phyloP scores from a whole-genome alignment of 1,140 invertebrate species.

The Lepidostoma basale region DNA sequence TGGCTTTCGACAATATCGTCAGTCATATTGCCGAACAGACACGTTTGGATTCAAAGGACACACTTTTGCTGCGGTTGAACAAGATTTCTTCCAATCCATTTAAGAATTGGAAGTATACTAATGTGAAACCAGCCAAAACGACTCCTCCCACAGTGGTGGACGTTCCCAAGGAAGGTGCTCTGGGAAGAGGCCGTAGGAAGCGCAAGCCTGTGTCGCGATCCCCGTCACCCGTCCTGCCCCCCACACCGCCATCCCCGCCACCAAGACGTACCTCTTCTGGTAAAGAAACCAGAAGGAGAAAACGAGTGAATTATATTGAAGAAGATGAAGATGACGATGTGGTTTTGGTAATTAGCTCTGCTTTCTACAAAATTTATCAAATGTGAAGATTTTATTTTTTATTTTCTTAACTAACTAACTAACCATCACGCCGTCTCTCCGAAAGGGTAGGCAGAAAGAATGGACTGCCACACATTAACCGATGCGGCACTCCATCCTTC shows the following conservation, averaged over 20 bases:
- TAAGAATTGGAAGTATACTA: conserved; percentile 74
- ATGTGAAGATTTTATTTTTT: too few relatives aligned
- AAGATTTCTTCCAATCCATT: conserved; percentile 80
- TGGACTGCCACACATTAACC: too few relatives aligned
- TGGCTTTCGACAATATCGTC: conserved; percentile 82
- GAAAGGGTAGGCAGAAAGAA: too few relatives aligned
- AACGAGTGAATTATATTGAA: conserved; percentile 43
- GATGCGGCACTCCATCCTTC: too few relatives aligned
- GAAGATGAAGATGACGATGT: conserved; percentile 42
- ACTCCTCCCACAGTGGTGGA: conserved; percentile 21
- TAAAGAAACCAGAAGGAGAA: conserved; percentile 41
- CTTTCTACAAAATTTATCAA: too few relatives aligned
- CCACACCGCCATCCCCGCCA: conserved; percentile 36
- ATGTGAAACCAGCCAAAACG: conserved; percentile 48
- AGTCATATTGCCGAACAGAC: conserved; percentile 80
- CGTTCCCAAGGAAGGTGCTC: conserved; percentile 49
- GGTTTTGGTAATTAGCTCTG: conserved; percentile 30
- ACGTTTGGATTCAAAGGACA: conserved; percentile 57
- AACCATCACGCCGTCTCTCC: too few relatives aligned
- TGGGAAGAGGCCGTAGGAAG: conserved; percentile 45
- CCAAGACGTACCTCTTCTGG: conserved; percentile 17
- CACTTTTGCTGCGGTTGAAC: conserved; percentile 63
- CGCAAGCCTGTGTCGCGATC: conserved; percentile 44
- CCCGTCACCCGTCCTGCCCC: conserved; percentile 29
- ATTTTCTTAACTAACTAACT: too few relatives aligned